Percentiles rank a stretch among this genome's conserved stretches.
phyloP scores from a whole-genome alignment of 92 coral and sea anemone species.

The Plumapathes pennacea region DNA sequence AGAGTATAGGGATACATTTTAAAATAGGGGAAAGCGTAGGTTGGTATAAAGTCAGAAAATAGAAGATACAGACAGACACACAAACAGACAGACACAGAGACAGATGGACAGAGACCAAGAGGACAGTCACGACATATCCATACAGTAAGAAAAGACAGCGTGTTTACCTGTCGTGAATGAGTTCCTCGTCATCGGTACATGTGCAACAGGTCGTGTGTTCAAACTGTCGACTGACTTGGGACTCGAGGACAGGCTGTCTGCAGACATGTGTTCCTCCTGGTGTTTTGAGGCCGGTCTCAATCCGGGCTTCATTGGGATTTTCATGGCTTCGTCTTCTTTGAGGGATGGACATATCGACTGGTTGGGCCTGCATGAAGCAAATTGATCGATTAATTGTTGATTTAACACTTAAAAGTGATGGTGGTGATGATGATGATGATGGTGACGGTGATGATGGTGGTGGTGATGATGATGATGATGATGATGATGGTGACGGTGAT shows the following conservation, averaged over 20 bases:
- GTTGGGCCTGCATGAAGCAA: slow-evolving; percentile 57
- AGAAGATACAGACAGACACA: too few relatives aligned
- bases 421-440: too few relatives aligned
- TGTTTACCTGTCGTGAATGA: too few relatives aligned
- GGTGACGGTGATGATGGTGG: too few relatives aligned
- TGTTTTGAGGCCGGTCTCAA: slow-evolving; percentile 5
- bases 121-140: slow-evolving; percentile 5
- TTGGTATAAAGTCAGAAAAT: too few relatives aligned
- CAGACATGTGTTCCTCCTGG: slow-evolving; percentile 44
- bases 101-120: background rate
- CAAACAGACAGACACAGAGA: background rate
- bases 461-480: too few relatives aligned
- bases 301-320: slow-evolving; percentile 7
- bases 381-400: too few relatives aligned
- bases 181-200: background rate
- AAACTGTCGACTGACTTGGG: slow-evolving; percentile 56
- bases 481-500: too few relatives aligned
- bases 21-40: too few relatives aligned
- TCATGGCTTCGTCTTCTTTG: slow-evolving; percentile 14
- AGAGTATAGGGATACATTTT: too few relatives aligned
- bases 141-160: background rate
- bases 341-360: slow-evolving; percentile 15
- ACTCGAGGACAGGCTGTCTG: slow-evolving; percentile 47
- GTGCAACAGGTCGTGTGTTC: slow-evolving; percentile 9
- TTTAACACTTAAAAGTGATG: too few relatives aligned